These are phyloP conservation scores for Labroides dimidiatus DNA, from an alignment of 2,797 vertebrate species.

Conservation along the genomic window DNA sequence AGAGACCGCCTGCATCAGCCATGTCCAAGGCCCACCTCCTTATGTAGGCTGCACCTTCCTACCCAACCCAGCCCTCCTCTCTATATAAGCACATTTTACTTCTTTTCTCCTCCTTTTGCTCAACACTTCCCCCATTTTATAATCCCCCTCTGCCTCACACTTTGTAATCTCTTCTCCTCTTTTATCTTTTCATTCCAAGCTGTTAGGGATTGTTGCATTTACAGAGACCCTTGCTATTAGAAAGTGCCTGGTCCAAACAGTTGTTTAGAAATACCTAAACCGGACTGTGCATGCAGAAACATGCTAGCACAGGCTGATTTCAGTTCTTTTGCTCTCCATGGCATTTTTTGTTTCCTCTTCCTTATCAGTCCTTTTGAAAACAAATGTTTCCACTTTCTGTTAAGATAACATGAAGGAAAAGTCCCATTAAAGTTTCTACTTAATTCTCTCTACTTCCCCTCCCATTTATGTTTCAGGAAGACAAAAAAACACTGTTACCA, in stretches of 20 bases:
- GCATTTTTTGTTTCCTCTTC: slow-evolving; percentile 8
- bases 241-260: neutral
- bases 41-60: slow-evolving; percentile 58
- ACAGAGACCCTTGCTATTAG: slow-evolving; percentile 3
- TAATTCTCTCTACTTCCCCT: slow-evolving; percentile 27
- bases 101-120: slow-evolving; percentile 45
- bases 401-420: neutral
- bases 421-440: slow-evolving; percentile 5
- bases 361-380: neutral
- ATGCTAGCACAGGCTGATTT: slow-evolving; percentile 47
- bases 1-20: slow-evolving; percentile 73
- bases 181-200: neutral
- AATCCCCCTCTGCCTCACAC: neutral
- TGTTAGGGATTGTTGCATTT: neutral
- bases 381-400: neutral
- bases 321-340: slow-evolving; percentile 41
- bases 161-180: neutral
- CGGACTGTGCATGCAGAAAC: slow-evolving; percentile 22
- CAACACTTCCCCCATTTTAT: slow-evolving; percentile 18
- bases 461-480: slow-evolving; percentile 24
- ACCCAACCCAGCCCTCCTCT: slow-evolving; percentile 43
- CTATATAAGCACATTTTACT: slow-evolving; percentile 72
- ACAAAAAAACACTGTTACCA: slow-evolving; percentile 8
- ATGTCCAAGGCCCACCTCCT: slow-evolving; percentile 72
- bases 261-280: slow-evolving; percentile 26